Percentiles rank a stretch among this genome's conserved stretches.
Evolutionary conservation across 2,113 vertebrate species (phyloP).

Genomic region (Phrynosoma blainvillii): DNA sequence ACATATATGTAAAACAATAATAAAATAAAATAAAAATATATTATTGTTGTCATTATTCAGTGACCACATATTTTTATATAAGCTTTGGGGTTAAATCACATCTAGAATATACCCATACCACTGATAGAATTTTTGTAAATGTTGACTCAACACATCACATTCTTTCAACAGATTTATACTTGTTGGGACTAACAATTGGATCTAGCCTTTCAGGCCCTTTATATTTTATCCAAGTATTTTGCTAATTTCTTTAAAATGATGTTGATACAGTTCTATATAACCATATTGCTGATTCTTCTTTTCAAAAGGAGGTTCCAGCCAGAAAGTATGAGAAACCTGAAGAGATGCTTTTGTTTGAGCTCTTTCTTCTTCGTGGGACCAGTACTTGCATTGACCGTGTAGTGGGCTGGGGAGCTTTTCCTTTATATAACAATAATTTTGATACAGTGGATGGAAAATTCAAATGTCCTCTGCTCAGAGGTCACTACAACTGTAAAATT

Average conservation of each 20-base stretch:
- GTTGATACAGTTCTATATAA: constrained; percentile 13
- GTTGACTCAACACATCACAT: too few species aligned
- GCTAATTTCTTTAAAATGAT: not conserved
- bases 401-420: constrained; percentile 89
- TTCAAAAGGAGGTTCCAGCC: constrained; percentile 81
- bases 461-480: constrained; percentile 87
- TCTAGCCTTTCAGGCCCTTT: not conserved
- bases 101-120: too few species aligned
- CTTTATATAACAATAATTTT: constrained; percentile 80
- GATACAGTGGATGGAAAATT: constrained; percentile 86
- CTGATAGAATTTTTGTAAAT: too few species aligned
- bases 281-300: constrained; percentile 16
- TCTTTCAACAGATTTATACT: too few species aligned
- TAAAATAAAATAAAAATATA: not conserved
- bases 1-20: not conserved
- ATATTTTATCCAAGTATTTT: not conserved
- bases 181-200: too few species aligned
- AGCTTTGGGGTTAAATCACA: too few species aligned
- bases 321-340: constrained; percentile 78
- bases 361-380: constrained; percentile 77
- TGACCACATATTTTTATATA: not conserved
- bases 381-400: constrained; percentile 61
- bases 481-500: constrained; percentile 76
- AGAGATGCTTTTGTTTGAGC: constrained; percentile 85
- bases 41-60: not conserved